phyloP scores from a whole-genome alignment of 2,797 vertebrate genomes.

The Pseudomugil gertrudae region DNA sequence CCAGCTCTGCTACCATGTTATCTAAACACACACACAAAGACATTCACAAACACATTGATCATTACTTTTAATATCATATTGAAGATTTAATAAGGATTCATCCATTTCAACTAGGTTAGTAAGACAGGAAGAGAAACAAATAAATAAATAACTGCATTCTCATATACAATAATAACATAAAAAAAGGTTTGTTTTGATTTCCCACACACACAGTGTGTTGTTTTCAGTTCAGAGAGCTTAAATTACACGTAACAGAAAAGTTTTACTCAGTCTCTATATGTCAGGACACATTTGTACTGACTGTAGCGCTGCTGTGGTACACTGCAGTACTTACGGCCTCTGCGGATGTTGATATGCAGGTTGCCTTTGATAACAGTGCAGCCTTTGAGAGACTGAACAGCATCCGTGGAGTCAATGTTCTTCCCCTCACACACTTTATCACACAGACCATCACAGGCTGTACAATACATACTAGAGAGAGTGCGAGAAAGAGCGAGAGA shows the following conservation, averaged over 20 bases:
- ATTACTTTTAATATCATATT: not conserved
- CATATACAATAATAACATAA: not conserved
- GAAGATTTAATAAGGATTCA: not conserved
- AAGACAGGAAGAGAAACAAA: not conserved
- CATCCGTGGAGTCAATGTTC: constrained; percentile 94
- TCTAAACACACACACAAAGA: constrained; percentile 74
- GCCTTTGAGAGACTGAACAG: constrained; percentile 94
- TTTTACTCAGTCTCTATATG: not conserved
- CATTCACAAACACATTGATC: not conserved
- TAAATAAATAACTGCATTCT: not conserved
- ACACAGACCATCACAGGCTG: constrained; percentile 92
- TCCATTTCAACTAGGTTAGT: not conserved
- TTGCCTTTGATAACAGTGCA: constrained; percentile 97
- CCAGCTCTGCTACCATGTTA: constrained; percentile 95
- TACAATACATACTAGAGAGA: constrained; percentile 91
- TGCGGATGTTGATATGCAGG: constrained; percentile 96
- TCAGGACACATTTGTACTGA: not conserved
- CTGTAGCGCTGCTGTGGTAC: constrained; percentile 3
- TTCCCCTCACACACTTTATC: constrained; percentile 93
- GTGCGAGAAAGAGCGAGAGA: constrained; percentile 7
- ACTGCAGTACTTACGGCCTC: constrained; percentile 90
- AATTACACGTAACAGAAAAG: not conserved
- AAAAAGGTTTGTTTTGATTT: not conserved
- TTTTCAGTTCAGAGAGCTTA: not conserved
- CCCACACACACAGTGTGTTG: too few species aligned